These are phyloP conservation scores for Hystrix cristata DNA, from an alignment of 2,113 vertebrate species.

Conservation along the genomic window DNA sequence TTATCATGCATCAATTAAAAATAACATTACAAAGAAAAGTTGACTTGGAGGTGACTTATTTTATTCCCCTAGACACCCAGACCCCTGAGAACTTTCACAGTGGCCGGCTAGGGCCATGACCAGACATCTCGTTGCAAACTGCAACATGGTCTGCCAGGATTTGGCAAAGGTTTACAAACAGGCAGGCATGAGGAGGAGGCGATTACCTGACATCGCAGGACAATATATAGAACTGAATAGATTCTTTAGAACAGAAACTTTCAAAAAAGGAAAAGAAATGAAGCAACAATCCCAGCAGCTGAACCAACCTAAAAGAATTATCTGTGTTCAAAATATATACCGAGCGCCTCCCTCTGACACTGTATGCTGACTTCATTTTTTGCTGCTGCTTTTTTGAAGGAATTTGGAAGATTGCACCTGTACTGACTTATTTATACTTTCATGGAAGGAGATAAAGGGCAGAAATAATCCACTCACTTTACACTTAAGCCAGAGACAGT, in stretches of 20 bases:
- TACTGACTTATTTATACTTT: slow-evolving; percentile 59
- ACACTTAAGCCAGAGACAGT: slow-evolving; percentile 22
- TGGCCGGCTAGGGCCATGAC: background rate
- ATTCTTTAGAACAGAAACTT: slow-evolving; percentile 27
- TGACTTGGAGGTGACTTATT: background rate
- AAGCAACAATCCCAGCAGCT: background rate
- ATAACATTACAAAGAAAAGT: background rate
- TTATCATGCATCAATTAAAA: background rate
- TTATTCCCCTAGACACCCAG: background rate
- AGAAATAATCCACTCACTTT: slow-evolving; percentile 64
- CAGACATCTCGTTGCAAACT: background rate
- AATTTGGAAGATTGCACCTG: slow-evolving; percentile 27
- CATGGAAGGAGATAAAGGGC: background rate
- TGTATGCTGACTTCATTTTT: background rate
- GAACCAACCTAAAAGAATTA: slow-evolving; percentile 12
- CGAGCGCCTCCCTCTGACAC: background rate
- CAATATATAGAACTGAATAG: background rate
- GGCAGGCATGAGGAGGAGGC: background rate
- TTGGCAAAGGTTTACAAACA: background rate
- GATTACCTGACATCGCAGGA: background rate
- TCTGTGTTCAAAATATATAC: background rate
- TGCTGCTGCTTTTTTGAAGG: slow-evolving; percentile 14
- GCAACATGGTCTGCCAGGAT: background rate
- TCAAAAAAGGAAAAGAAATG: background rate
- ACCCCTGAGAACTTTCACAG: background rate